A percentile compares a stretch with the other conserved stretches of the same genome.
Evolutionary conservation across 2,113 vertebrate species (phyloP).

Genomic region (Apeltes quadracus): DNA sequence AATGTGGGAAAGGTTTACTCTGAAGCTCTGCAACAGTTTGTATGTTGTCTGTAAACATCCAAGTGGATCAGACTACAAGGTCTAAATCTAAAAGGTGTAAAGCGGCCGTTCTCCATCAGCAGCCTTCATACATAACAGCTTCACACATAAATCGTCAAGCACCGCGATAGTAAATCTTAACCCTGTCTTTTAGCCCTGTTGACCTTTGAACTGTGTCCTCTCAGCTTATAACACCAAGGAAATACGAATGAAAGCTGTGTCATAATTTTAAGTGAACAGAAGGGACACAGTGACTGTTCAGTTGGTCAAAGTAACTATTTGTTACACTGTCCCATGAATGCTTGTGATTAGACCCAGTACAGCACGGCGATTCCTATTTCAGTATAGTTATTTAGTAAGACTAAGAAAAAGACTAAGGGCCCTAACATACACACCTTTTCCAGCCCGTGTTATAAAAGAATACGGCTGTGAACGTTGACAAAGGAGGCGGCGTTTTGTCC

Average conservation of each 20-base stretch:
- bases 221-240: background rate
- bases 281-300: background rate
- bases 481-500: background rate
- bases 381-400: background rate
- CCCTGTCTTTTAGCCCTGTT: background rate
- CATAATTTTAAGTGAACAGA: background rate
- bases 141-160: background rate
- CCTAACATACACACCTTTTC: background rate
- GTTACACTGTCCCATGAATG: background rate
- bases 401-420: background rate
- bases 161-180: background rate
- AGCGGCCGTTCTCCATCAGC: conserved; percentile 2
- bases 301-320: background rate
- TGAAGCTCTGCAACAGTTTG: background rate
- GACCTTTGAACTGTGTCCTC: background rate
- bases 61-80: background rate
- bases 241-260: background rate
- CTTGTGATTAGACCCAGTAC: background rate
- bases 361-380: background rate
- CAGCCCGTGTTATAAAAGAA: background rate
- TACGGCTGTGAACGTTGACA: background rate
- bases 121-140: background rate
- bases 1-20: background rate
- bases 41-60: background rate
- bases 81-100: conserved; percentile 4